phyloP scores from a whole-genome alignment of 2,888 invertebrate genomes.

The Venustoraphidia nigricollis region DNA sequence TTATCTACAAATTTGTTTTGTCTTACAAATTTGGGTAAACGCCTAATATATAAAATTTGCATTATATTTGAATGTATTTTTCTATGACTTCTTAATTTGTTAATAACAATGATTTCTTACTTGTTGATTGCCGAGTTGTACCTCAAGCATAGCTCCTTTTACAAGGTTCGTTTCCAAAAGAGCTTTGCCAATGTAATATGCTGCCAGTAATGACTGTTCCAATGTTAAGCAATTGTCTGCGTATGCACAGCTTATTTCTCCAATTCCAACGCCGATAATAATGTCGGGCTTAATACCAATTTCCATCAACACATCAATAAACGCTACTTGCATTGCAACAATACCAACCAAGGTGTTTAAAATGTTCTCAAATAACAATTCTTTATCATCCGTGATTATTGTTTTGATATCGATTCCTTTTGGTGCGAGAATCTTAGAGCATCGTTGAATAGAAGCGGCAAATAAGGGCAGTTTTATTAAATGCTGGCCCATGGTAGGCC shows the following conservation, averaged over 20 bases:
- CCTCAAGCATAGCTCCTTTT: slow-evolving; percentile 67
- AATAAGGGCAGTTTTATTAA: slow-evolving; percentile 41
- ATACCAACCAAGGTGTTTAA: slow-evolving; percentile 41
- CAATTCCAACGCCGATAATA: slow-evolving; percentile 85
- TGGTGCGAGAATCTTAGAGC: slow-evolving; percentile 31
- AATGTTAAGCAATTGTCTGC: slow-evolving; percentile 44
- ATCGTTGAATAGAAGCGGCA: slow-evolving; percentile 34
- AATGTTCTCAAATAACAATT: slow-evolving; percentile 31
- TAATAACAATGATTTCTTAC: slow-evolving; percentile 33
- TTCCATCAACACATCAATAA: slow-evolving; percentile 65
- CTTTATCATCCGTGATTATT: slow-evolving; percentile 31
- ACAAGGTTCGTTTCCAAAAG: slow-evolving; percentile 25
- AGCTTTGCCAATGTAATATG: slow-evolving; percentile 38
- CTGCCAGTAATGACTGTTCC: slow-evolving; percentile 41
- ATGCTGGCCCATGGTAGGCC: slow-evolving; percentile 43
- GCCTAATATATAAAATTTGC: too few species aligned
- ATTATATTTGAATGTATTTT: too few species aligned
- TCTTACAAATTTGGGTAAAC: too few species aligned
- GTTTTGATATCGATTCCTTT: slow-evolving; percentile 35
- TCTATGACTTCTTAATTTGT: too few species aligned
- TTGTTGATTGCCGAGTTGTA: slow-evolving; percentile 70
- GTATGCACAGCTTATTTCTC: slow-evolving; percentile 56
- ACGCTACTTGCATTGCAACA: slow-evolving; percentile 48
- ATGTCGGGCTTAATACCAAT: slow-evolving; percentile 73
- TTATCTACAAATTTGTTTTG: too few species aligned